These are phyloP conservation scores for Nasalis larvatus DNA, from an alignment of 2,113 vertebrate species.

Conservation along the genomic window DNA sequence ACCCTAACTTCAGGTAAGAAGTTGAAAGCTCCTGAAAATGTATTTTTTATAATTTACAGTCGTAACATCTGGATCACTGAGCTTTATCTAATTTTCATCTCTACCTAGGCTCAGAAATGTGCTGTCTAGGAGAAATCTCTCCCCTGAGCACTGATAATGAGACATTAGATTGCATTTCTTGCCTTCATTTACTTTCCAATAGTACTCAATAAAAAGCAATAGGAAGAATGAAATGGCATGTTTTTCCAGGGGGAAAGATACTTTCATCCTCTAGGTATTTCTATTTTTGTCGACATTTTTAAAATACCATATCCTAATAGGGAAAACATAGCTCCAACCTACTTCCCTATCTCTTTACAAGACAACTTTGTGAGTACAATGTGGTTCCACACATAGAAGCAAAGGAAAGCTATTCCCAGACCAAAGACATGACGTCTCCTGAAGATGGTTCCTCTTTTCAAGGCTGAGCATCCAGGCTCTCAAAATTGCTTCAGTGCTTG, in stretches of 20 bases:
- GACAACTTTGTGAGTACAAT: not conserved
- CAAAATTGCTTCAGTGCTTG: not conserved
- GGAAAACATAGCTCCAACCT: not conserved
- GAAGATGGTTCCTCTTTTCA: not conserved
- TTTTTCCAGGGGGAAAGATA: slow-evolving; percentile 36
- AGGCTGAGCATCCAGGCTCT: not conserved
- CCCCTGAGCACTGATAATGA: not conserved
- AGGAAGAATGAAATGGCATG: slow-evolving; percentile 4
- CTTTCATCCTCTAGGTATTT: not conserved
- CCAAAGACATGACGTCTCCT: not conserved
- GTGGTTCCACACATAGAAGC: not conserved
- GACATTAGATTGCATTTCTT: not conserved
- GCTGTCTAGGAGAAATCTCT: not conserved
- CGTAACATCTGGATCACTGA: not conserved
- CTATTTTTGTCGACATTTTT: slow-evolving; percentile 13
- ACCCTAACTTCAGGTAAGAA: not conserved
- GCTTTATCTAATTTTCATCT: slow-evolving; percentile 12
- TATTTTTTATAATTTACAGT: not conserved
- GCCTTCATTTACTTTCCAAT: not conserved
- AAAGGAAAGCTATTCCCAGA: not conserved
- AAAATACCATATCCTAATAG: not conserved
- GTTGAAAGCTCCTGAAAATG: not conserved
- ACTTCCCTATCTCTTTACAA: not conserved
- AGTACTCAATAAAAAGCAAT: not conserved
- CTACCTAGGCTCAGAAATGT: not conserved